These are phyloP conservation scores for Andrena bucephala DNA, from an alignment of 2,888 invertebrate genomes.

Conservation along the genomic window DNA sequence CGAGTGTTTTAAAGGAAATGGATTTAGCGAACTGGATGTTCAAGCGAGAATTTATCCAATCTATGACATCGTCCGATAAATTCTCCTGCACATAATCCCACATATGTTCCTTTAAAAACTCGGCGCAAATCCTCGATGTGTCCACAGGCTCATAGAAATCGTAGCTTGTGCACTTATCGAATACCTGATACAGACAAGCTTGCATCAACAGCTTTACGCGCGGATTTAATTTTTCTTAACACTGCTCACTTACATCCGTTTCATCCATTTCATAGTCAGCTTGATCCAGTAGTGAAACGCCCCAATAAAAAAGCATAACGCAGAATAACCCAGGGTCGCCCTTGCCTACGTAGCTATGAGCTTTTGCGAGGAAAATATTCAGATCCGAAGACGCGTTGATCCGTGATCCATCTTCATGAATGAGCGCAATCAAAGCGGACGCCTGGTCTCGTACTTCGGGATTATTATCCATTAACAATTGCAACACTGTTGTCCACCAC, in stretches of 20 bases:
- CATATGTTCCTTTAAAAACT: constrained; percentile 43
- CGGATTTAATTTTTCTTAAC: neutral
- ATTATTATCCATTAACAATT: constrained; percentile 80
- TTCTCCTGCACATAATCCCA: constrained; percentile 47
- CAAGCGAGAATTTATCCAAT: constrained; percentile 72
- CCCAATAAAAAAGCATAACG: constrained; percentile 80
- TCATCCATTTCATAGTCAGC: constrained; percentile 81
- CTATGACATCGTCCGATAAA: constrained; percentile 59
- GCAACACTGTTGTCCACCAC: constrained; percentile 82
- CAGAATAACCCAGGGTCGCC: constrained; percentile 63
- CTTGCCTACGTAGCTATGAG: constrained; percentile 57
- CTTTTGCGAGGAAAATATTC: constrained; percentile 75
- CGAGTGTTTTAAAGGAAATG: constrained; percentile 65
- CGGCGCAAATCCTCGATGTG: constrained; percentile 63
- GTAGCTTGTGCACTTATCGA: constrained; percentile 80
- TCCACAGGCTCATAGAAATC: constrained; percentile 79
- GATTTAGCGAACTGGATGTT: constrained; percentile 52
- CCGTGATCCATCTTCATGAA: constrained; percentile 36
- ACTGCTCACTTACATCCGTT: constrained; percentile 77
- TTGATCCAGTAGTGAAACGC: constrained; percentile 74
- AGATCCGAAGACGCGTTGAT: constrained; percentile 33
- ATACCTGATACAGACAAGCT: constrained; percentile 73
- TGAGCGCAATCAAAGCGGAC: constrained; percentile 64
- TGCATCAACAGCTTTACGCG: neutral
- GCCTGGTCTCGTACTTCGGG: constrained; percentile 73